Evolutionary conservation across 2,888 invertebrate species (phyloP).

Genomic region (Limnephilus marmoratus): DNA sequence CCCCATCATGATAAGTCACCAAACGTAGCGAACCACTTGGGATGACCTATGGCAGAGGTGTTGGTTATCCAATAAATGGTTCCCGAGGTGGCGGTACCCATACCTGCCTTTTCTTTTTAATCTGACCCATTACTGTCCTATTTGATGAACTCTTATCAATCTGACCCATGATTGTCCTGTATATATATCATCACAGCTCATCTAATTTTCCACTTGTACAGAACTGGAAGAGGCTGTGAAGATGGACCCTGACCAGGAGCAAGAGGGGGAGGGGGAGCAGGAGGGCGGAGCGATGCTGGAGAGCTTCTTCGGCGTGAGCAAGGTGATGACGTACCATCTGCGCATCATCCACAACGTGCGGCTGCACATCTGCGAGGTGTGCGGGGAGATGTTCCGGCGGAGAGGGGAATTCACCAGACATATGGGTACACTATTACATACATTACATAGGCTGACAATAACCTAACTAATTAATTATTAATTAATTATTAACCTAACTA

Average conservation of each 20-base stretch:
- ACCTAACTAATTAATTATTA: too few relatives aligned
- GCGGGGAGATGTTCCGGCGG: conserved; percentile 81
- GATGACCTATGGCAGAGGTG: too few relatives aligned
- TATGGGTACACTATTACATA: conserved; percentile 71
- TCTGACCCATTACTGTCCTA: too few relatives aligned
- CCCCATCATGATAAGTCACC: too few relatives aligned
- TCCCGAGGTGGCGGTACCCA: too few relatives aligned
- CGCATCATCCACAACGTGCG: conserved; percentile 79
- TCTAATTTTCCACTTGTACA: background rate
- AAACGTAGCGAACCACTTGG: too few relatives aligned
- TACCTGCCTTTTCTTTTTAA: too few relatives aligned
- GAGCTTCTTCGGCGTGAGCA: conserved; percentile 58
- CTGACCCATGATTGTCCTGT: too few relatives aligned
- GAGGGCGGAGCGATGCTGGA: background rate
- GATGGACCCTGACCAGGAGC: background rate
- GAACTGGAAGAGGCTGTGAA: background rate
- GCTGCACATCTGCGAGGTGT: conserved; percentile 84
- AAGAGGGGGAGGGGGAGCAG: background rate
- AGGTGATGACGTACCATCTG: conserved; percentile 79
- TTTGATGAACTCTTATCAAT: too few relatives aligned
- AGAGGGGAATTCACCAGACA: conserved; percentile 81
- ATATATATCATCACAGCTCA: background rate
- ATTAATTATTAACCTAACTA: too few relatives aligned
- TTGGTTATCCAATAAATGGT: too few relatives aligned
- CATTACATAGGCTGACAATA: too few relatives aligned